These are phyloP conservation scores for Philereme vetulata DNA, from an alignment of 2,888 invertebrate genomes.

Conservation along the genomic window DNA sequence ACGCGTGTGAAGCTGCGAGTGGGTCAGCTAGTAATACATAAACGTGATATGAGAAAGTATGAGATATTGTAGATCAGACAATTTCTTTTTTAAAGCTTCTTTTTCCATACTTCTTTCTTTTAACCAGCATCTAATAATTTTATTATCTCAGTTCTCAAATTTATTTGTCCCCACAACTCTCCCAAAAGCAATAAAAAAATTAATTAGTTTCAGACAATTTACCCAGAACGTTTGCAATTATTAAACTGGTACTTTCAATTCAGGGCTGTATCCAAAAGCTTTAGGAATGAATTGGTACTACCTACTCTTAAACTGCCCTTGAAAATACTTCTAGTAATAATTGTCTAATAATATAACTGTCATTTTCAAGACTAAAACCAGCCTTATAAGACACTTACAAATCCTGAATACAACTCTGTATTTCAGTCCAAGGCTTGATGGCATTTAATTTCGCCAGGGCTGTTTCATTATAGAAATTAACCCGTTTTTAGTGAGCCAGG, in stretches of 20 bases:
- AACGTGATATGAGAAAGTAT: too few relatives aligned
- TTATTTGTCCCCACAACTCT: slow-evolving; percentile 19
- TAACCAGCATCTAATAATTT: slow-evolving; percentile 1
- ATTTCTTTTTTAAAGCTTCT: background rate
- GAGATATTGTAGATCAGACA: too few relatives aligned
- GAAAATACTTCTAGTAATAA: background rate
- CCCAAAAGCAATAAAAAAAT: slow-evolving; percentile 44
- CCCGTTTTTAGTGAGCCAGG: slow-evolving; percentile 66
- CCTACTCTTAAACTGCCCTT: background rate
- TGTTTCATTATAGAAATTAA: slow-evolving; percentile 75
- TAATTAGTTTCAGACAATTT: slow-evolving; percentile 69
- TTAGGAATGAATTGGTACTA: background rate
- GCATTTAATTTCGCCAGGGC: slow-evolving; percentile 58
- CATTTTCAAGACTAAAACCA: too few relatives aligned
- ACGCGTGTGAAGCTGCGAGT: too few relatives aligned
- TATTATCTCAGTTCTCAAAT: slow-evolving; percentile 10
- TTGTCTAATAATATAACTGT: too few relatives aligned
- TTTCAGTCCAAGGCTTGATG: slow-evolving; percentile 47
- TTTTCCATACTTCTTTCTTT: background rate
- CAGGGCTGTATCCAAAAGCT: slow-evolving; percentile 31
- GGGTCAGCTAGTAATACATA: too few relatives aligned
- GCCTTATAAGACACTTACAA: background rate
- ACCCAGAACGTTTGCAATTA: slow-evolving; percentile 60
- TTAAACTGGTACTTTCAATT: slow-evolving; percentile 49
- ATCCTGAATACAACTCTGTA: slow-evolving; percentile 17